These are phyloP conservation scores for Spilogale gracilis DNA, from an alignment of 2,113 vertebrate species.

Conservation along the genomic window DNA sequence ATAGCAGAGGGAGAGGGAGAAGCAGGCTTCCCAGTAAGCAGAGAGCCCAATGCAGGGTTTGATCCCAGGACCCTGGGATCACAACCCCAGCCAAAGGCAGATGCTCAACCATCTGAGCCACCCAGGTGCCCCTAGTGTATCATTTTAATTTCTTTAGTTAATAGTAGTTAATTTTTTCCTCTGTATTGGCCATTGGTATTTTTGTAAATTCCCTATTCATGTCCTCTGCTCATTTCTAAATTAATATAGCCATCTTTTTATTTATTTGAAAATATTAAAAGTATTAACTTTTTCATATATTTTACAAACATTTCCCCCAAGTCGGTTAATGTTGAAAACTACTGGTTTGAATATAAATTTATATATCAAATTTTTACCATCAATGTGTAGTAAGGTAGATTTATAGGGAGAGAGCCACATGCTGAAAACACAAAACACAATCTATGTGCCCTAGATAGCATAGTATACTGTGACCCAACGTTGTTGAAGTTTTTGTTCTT, in stretches of 20 bases:
- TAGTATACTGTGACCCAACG: neutral
- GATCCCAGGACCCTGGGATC: too few species aligned
- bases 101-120: too few species aligned
- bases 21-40: too few species aligned
- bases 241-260: neutral
- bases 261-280: slow-evolving; percentile 9
- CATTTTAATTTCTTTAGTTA: slow-evolving; percentile 25
- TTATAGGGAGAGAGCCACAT: neutral
- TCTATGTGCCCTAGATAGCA: neutral
- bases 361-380: neutral
- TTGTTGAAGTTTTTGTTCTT: slow-evolving; percentile 27
- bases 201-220: slow-evolving; percentile 27
- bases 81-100: too few species aligned
- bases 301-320: neutral
- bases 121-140: neutral
- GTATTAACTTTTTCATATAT: slow-evolving; percentile 5
- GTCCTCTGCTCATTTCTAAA: slow-evolving; percentile 41
- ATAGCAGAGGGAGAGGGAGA: too few species aligned
- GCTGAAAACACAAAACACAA: slow-evolving; percentile 21
- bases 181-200: neutral
- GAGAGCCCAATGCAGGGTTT: too few species aligned
- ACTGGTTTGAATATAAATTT: slow-evolving; percentile 4
- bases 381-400: neutral
- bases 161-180: neutral
- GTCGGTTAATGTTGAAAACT: slow-evolving; percentile 44